Evolutionary conservation across 2,888 invertebrate species (phyloP).

Genomic region (Epinotia ramella): DNA sequence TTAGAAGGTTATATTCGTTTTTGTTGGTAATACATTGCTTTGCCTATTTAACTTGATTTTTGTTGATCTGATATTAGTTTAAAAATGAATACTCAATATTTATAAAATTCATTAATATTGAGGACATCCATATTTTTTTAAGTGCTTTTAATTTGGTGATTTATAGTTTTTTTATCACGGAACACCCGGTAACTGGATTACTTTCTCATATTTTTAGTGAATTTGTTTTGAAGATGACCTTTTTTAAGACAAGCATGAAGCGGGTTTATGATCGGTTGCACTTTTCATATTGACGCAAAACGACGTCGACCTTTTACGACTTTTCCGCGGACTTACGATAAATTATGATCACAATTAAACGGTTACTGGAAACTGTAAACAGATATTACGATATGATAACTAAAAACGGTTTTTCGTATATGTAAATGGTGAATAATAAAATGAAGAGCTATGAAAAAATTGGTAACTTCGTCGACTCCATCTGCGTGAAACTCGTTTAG

Average conservation of each 20-base stretch:
- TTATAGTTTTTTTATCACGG: slow-evolving; percentile 56
- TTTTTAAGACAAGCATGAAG: slow-evolving; percentile 62
- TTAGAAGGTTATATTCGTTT: too few species aligned
- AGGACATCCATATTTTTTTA: neutral
- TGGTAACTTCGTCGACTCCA: too few species aligned
- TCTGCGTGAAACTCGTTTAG: too few species aligned
- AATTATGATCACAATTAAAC: slow-evolving; percentile 15
- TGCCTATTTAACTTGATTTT: too few species aligned
- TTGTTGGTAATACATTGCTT: too few species aligned
- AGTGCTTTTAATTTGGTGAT: neutral
- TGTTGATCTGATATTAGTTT: too few species aligned
- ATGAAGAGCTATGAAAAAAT: too few species aligned
- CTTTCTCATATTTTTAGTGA: slow-evolving; percentile 55
- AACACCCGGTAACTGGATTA: slow-evolving; percentile 53
- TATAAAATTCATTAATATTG: neutral
- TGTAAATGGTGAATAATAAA: neutral
- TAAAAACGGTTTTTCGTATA: neutral
- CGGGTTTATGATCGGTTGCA: slow-evolving; percentile 61
- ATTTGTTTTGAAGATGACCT: slow-evolving; percentile 49
- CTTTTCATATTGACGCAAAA: slow-evolving; percentile 61
- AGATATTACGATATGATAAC: neutral
- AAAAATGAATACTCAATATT: neutral
- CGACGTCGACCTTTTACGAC: slow-evolving; percentile 40
- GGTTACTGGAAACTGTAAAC: neutral
- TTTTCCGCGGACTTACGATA: slow-evolving; percentile 26